A percentile compares a stretch with the other conserved stretches of the same genome.
phyloP scores from a whole-genome alignment of 2,797 vertebrate species.

The Eulemur mongoz region DNA sequence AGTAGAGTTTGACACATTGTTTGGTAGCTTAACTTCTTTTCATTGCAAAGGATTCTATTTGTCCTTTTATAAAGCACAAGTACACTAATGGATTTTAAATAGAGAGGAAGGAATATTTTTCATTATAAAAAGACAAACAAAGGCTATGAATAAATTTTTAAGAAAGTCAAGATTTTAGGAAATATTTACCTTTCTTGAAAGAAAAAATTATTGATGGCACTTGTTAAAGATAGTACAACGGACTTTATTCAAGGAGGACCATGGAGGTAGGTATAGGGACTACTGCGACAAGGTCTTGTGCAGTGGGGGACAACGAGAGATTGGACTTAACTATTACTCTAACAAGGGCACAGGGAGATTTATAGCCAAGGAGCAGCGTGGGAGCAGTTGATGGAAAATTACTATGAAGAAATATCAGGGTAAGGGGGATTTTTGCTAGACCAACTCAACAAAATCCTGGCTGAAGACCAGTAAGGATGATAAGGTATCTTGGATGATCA shows the following conservation, averaged over 20 bases:
- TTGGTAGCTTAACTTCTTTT: neutral
- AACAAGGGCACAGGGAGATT: neutral
- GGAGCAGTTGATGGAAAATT: neutral
- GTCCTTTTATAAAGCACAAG: neutral
- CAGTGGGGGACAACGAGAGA: neutral
- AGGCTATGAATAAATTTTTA: neutral
- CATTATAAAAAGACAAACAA: neutral
- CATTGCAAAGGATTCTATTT: slow-evolving; percentile 24
- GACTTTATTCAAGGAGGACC: neutral
- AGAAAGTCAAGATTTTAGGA: neutral
- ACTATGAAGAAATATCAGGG: neutral
- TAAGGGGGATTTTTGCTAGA: neutral
- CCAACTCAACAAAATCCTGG: neutral
- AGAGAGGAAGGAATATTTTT: neutral
- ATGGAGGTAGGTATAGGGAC: neutral
- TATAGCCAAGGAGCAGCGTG: neutral
- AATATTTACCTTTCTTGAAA: neutral
- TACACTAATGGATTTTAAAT: slow-evolving; percentile 49
- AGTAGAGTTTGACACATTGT: neutral
- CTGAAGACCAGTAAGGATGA: neutral
- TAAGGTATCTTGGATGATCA: neutral
- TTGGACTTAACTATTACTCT: neutral
- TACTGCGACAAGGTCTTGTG: accelerated
- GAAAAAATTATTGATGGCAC: neutral
- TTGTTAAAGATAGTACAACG: neutral